phyloP scores from a whole-genome alignment of 2,888 invertebrate genomes.

The Metopia argyrocephala region DNA sequence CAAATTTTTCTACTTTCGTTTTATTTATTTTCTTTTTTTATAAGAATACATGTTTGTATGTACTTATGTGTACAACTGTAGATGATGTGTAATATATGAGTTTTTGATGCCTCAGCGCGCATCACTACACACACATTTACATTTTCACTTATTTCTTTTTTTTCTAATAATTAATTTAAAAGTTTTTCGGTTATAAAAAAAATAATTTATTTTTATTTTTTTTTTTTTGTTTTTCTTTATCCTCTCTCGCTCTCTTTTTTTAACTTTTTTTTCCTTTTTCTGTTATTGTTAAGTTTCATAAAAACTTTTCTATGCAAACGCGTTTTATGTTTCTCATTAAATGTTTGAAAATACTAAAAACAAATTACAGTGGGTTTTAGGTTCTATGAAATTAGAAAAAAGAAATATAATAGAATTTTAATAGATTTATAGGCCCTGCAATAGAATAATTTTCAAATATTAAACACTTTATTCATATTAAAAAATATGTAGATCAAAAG shows the following conservation, averaged over 20 bases:
- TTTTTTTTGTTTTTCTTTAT: constrained; percentile 21
- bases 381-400: background rate
- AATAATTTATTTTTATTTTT: constrained; percentile 20
- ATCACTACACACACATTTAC: constrained; percentile 56
- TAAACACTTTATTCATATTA: too few relatives aligned
- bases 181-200: constrained; percentile 72
- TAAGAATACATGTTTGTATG: constrained; percentile 16
- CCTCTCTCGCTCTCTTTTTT: constrained; percentile 1
- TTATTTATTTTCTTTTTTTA: constrained; percentile 7
- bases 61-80: constrained; percentile 44
- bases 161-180: constrained; percentile 78
- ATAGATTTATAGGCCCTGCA: too few relatives aligned
- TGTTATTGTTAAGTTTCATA: constrained; percentile 37
- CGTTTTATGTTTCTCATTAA: constrained; percentile 2
- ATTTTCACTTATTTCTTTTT: constrained; percentile 73
- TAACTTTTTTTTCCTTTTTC: background rate
- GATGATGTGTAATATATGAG: constrained; percentile 63
- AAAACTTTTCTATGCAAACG: constrained; percentile 41
- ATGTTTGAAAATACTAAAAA: background rate
- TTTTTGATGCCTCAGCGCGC: constrained; percentile 60
- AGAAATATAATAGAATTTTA: too few relatives aligned
- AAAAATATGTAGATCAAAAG: too few relatives aligned
- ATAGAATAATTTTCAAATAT: too few relatives aligned
- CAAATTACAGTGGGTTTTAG: constrained; percentile 27
- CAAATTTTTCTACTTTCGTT: constrained; percentile 2